A percentile compares a stretch with the other conserved stretches of the same genome.
Evolutionary conservation across 2,888 invertebrate genomes (phyloP).

Genomic region (Gastrophysa polygoni): DNA sequence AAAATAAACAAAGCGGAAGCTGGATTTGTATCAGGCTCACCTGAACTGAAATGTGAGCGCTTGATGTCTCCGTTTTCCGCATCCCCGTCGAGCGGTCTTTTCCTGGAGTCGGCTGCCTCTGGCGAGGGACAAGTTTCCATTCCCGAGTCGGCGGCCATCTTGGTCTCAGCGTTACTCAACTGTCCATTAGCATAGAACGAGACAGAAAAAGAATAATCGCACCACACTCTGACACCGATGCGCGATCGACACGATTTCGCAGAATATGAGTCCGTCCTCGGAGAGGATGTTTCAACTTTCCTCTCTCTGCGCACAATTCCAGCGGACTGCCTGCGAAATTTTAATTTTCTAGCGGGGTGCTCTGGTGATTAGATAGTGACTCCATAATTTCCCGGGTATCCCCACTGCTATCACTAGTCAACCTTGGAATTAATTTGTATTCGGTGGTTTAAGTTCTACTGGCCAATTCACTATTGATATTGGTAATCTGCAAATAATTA

Average conservation of each 20-base stretch:
- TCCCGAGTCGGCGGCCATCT: slow-evolving; percentile 92
- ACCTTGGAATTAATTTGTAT: slow-evolving; percentile 16
- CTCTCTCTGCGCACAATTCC: slow-evolving; percentile 23
- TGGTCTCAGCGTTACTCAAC: slow-evolving; percentile 53
- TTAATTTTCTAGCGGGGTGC: slow-evolving; percentile 24
- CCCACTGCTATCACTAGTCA: slow-evolving; percentile 15
- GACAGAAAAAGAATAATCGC: slow-evolving; percentile 25
- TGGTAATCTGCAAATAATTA: slow-evolving; percentile 2
- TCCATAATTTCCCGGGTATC: slow-evolving; percentile 25
- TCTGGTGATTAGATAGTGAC: slow-evolving; percentile 42
- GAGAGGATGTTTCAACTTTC: slow-evolving; percentile 1
- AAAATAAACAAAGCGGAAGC: slow-evolving; percentile 16
- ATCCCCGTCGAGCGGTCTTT: slow-evolving; percentile 86
- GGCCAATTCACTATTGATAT: slow-evolving; percentile 6
- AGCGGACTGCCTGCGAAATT: slow-evolving; percentile 21
- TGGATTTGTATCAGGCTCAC: slow-evolving; percentile 61
- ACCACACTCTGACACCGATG: slow-evolving; percentile 31
- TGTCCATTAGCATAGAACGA: slow-evolving; percentile 45
- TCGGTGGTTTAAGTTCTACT: slow-evolving; percentile 14
- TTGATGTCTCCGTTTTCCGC: slow-evolving; percentile 88
- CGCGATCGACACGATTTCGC: slow-evolving; percentile 22
- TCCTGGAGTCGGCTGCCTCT: slow-evolving; percentile 89
- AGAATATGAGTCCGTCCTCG: neutral
- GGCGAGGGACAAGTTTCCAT: slow-evolving; percentile 94
- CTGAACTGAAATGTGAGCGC: slow-evolving; percentile 89